phyloP scores from a whole-genome alignment of 2,797 vertebrate genomes.

The Clangula hyemalis region DNA sequence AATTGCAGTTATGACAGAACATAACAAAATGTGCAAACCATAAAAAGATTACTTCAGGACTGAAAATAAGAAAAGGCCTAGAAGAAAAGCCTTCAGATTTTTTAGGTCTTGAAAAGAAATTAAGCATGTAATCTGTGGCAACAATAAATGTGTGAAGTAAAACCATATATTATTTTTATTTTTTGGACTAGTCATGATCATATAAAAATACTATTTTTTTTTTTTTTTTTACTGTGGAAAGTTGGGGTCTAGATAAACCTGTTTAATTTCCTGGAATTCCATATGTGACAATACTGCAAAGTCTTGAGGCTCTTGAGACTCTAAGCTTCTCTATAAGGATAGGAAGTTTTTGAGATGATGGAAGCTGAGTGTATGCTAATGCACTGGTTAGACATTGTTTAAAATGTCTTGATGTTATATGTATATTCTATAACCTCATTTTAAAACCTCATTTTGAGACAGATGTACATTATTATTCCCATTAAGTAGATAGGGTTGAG shows the following conservation, averaged over 20 bases:
- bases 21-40: background rate
- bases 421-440: background rate
- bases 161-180: background rate
- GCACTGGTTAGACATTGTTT: background rate
- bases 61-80: background rate
- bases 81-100: background rate
- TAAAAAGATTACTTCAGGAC: background rate
- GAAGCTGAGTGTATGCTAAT: background rate
- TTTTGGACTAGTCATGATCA: background rate
- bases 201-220: background rate
- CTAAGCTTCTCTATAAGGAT: background rate
- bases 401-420: accelerated
- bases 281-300: accelerated
- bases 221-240: background rate
- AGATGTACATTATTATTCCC: background rate
- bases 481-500: background rate
- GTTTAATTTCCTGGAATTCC: background rate
- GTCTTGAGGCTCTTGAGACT: background rate
- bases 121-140: background rate
- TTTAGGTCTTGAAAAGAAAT: background rate
- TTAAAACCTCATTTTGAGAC: background rate
- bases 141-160: background rate
- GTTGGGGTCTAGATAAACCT: background rate
- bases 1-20: background rate
- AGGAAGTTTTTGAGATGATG: background rate